Percentiles rank a stretch among this genome's conserved stretches.
These are phyloP conservation scores for Microtus richardsoni DNA, from an alignment of 2,113 vertebrate species.

Conservation along the genomic window DNA sequence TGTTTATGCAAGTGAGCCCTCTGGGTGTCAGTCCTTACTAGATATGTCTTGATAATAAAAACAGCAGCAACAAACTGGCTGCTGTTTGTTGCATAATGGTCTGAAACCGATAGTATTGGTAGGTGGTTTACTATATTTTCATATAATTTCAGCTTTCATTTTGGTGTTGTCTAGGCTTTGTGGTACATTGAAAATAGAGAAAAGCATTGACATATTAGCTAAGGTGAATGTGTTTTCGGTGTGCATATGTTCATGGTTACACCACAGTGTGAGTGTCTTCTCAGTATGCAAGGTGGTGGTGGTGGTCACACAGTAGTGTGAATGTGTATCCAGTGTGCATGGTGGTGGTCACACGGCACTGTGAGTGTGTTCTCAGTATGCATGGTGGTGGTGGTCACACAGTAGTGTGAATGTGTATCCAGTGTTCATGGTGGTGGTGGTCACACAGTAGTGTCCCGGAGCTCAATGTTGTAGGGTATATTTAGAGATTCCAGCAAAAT, in stretches of 20 bases:
- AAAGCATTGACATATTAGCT: neutral
- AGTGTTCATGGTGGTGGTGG: neutral
- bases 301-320: no score
- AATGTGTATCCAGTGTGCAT: no score
- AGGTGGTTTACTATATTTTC: constrained; percentile 26
- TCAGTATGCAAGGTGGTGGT: no score
- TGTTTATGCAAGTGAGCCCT: neutral
- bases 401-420: neutral
- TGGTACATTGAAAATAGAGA: constrained; percentile 14
- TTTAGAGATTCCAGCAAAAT: neutral
- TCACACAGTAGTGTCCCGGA: neutral
- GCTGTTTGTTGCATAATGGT: neutral
- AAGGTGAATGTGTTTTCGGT: neutral
- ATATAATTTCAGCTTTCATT: neutral
- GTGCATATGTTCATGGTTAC: neutral
- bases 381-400: no score
- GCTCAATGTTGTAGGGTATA: neutral
- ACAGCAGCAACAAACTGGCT: neutral
- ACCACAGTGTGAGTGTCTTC: no score
- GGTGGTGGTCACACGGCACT: no score
- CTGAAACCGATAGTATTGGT: neutral
- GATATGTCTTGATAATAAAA: constrained; percentile 16
- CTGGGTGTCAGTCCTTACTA: neutral
- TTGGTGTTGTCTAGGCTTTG: neutral
- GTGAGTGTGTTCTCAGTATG: no score